phyloP scores from a whole-genome alignment of 2,797 vertebrate genomes.

The Aulostomus chinensis region DNA sequence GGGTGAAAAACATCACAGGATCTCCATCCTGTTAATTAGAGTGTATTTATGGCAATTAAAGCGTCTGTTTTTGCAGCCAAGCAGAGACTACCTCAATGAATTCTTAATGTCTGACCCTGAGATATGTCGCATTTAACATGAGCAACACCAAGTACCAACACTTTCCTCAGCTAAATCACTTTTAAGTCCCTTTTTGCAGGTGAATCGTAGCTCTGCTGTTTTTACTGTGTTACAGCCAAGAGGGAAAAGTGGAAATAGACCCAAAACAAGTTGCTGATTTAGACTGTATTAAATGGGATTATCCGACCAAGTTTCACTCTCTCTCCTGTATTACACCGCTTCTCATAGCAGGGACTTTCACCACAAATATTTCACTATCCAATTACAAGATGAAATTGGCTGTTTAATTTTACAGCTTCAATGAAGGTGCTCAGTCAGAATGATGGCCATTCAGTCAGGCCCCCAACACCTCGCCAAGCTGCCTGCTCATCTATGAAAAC shows the following conservation, averaged over 20 bases:
- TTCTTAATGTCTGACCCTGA: slow-evolving; percentile 68
- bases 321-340: slow-evolving; percentile 43
- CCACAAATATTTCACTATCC: slow-evolving; percentile 72
- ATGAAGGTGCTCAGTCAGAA: slow-evolving; percentile 52
- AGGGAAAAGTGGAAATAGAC: slow-evolving; percentile 6
- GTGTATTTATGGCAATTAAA: slow-evolving; percentile 73
- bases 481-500: slow-evolving; percentile 56
- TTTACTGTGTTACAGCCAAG: neutral
- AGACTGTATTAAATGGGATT: slow-evolving; percentile 34
- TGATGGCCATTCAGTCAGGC: slow-evolving; percentile 62
- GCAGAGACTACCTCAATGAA: slow-evolving; percentile 63
- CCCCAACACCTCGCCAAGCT: slow-evolving; percentile 48
- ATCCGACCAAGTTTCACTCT: slow-evolving; percentile 36
- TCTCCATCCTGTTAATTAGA: slow-evolving; percentile 68
- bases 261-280: slow-evolving; percentile 24
- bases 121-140: slow-evolving; percentile 49
- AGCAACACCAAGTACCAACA: slow-evolving; percentile 49
- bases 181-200: slow-evolving; percentile 9
- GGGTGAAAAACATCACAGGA: slow-evolving; percentile 61
- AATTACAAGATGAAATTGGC: slow-evolving; percentile 79
- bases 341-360: slow-evolving; percentile 57
- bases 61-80: slow-evolving; percentile 40
- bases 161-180: slow-evolving; percentile 3
- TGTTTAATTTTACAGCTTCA: slow-evolving; percentile 76
- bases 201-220: neutral